Evolutionary conservation across 2,888 invertebrate genomes (phyloP).

Genomic region (Oithona nana): DNA sequence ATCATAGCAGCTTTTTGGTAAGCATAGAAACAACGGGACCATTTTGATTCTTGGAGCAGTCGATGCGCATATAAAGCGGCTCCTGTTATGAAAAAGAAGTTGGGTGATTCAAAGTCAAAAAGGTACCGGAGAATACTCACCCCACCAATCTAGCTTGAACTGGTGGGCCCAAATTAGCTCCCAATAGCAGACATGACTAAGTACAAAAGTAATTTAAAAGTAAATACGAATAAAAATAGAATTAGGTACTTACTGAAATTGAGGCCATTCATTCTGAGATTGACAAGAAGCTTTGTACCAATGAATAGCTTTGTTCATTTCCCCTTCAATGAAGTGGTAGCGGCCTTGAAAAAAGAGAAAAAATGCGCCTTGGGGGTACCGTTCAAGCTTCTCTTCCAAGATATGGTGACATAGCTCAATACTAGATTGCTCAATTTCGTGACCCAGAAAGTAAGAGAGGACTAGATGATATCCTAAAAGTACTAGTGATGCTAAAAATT

Average conservation of each 20-base stretch:
- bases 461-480: conserved; percentile 69
- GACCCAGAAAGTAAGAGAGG: conserved; percentile 59
- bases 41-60: conserved; percentile 56
- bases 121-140: too few species aligned
- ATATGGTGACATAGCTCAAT: conserved; percentile 52
- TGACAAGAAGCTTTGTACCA: conserved; percentile 63
- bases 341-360: conserved; percentile 78
- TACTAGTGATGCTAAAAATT: conserved; percentile 65
- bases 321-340: conserved; percentile 55
- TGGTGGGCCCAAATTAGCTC: conserved; percentile 77
- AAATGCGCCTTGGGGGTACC: conserved; percentile 66
- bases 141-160: conserved; percentile 46
- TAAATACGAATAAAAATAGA: too few species aligned
- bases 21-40: conserved; percentile 79
- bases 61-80: conserved; percentile 50
- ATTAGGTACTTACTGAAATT: too few species aligned
- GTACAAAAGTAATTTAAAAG: too few species aligned
- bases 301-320: conserved; percentile 45
- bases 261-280: conserved; percentile 64
- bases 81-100: too few species aligned
- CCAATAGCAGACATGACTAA: conserved; percentile 82
- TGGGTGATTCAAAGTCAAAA: too few species aligned
- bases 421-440: conserved; percentile 61
- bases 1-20: conserved; percentile 72
- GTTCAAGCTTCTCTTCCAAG: conserved; percentile 48